A percentile compares a stretch with the other conserved stretches of the same genome.
Conservation (phyloP, 2,888 invertebrate species). For the Meghimatium bilineatum region DNA sequence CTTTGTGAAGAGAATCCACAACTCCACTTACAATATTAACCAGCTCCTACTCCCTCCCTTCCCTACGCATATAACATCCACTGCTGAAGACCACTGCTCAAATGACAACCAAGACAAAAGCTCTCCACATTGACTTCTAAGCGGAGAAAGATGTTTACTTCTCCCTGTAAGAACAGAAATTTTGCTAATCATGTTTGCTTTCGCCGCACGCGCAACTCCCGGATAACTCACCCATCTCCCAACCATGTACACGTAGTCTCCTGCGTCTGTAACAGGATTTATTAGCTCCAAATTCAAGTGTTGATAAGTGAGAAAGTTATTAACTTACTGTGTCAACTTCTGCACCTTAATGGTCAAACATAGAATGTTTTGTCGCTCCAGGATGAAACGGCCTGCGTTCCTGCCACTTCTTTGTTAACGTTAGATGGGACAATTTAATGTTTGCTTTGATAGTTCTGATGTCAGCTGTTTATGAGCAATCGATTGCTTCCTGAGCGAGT, state of each 20-base stretch:
- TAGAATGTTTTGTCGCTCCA: background rate
- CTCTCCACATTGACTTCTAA: background rate
- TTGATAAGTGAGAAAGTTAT: slow-evolving; percentile 26
- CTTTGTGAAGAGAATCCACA: too few species aligned
- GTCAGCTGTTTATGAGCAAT: slow-evolving; percentile 2
- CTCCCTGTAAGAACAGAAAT: background rate
- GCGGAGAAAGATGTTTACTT: background rate
- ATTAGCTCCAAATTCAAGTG: slow-evolving; percentile 34
- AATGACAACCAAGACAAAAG: background rate
- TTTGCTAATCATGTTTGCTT: slow-evolving; percentile 28
- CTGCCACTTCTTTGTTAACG: slow-evolving; percentile 1
- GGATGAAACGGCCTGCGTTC: background rate
- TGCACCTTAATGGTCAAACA: slow-evolving; percentile 34
- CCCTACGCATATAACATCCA: background rate
- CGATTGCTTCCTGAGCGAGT: background rate
- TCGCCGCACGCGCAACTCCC: background rate
- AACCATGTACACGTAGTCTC: background rate
- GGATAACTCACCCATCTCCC: background rate
- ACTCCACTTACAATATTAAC: too few species aligned
- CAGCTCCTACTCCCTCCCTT: too few species aligned
- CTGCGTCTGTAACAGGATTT: slow-evolving; percentile 25
- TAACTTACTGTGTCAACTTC: slow-evolving; percentile 34
- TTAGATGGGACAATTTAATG: slow-evolving; percentile 3
- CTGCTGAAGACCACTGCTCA: background rate
- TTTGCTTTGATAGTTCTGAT: slow-evolving; percentile 27